Base-by-base conservation (phyloP, 1,140 invertebrate species). In the Aphaenogaster ashmeadi region DNA sequence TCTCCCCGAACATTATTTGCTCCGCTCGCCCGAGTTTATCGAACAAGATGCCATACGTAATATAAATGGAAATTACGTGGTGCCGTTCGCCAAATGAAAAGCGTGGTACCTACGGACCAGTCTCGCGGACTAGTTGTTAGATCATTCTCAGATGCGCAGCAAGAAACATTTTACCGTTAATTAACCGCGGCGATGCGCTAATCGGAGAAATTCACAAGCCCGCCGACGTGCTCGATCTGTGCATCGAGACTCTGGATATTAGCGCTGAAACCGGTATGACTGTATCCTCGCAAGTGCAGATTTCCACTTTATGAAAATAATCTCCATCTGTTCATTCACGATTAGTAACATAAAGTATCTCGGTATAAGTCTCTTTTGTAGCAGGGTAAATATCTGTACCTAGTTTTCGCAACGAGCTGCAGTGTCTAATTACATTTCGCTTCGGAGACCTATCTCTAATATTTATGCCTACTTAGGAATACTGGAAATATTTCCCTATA, bases 191-290 rank as follows among this genome's bases (percentile, higher is more conserved):
- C 80, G 58, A 83, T 83, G 75, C 78, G 86, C 78, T 90, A 90
- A 91, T 87, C 83, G 86, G 86, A 71, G 86, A 90, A 89, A 90
- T 87, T 91, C 87, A 90, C 87, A 77, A 89, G 80, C 66, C 64
- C 62, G 83, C 62, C 66, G 88, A 69, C 56, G 47, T 44, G 47
- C 41, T 11, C 75, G 58, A 38, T 62, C 41, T 13, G 75, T n/a
- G 27, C 79, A 58, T n/a, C 33, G 3, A 18, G 41, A 78, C 27
- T 80, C 62, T 21, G 44, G 44, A n/a, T 56, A 71, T 64, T n/a
- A 64, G 62, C 62, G 38, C 13, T n/a, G 41, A 44, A 83, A 83
- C 27, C 38, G 52, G 50, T 72, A 38, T 21, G 18, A n/a, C 18
- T 7, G 47, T 27, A 44, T 52, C 36, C 13, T 6, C 38, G 18